phyloP scores from a whole-genome alignment of 2,888 invertebrate species.

The Tetragonisca angustula region DNA sequence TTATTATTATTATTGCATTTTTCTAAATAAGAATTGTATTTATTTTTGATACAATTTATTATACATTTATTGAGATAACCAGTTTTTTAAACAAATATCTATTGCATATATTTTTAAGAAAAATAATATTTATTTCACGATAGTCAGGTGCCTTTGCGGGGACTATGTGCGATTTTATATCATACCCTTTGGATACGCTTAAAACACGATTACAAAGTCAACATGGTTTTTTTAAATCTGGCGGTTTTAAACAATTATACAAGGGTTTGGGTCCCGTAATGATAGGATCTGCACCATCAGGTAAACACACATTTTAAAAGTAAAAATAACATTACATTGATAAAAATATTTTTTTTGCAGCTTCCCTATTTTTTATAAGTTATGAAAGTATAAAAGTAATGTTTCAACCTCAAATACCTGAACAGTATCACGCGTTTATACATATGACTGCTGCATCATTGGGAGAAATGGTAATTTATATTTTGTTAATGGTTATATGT shows the following conservation, averaged over 20 bases:
- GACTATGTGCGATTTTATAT: constrained; percentile 92
- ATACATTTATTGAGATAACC: neutral
- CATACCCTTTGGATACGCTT: constrained; percentile 98
- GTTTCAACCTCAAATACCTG: constrained; percentile 85
- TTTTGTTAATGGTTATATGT: neutral
- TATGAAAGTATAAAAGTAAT: constrained; percentile 92
- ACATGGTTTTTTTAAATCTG: constrained; percentile 94
- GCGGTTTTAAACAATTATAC: constrained; percentile 94
- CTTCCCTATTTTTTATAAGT: constrained; percentile 94
- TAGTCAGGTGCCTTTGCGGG: constrained; percentile 88
- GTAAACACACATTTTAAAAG: constrained; percentile 81
- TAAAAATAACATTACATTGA: constrained; percentile 13
- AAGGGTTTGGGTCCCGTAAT: constrained; percentile 92
- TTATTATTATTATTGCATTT: neutral
- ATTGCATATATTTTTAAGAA: neutral
- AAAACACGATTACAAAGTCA: constrained; percentile 97
- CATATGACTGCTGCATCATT: constrained; percentile 94
- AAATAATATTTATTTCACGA: constrained; percentile 27
- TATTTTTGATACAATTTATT: neutral
- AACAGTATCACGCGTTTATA: constrained; percentile 87
- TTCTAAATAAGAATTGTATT: constrained; percentile 3
- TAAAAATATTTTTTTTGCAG: constrained; percentile 80
- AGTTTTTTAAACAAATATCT: neutral
- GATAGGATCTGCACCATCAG: constrained; percentile 93
- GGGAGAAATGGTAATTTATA: constrained; percentile 91